Base-by-base conservation (phyloP, 2,113 vertebrate species). In the Thryonomys swinderianus region DNA sequence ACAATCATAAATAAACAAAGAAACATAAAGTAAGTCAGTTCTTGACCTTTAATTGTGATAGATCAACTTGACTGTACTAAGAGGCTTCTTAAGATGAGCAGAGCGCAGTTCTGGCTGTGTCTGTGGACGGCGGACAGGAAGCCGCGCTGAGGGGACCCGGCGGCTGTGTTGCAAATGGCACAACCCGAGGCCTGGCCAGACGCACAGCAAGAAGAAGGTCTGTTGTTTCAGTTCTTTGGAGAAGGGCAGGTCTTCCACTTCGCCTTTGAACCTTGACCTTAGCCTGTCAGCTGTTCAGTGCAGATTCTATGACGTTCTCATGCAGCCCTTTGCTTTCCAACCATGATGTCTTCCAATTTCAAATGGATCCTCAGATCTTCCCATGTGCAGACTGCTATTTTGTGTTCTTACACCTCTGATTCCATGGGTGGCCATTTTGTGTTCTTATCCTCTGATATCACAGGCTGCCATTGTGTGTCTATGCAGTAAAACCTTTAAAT, bases 91-190 rank as follows among this genome's bases (percentile, higher is more conserved):
- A 9, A 8, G 21, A 11, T 12, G 3, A 13, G 3, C 21, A 18
- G 20, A 40, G 37, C 20, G 7, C 11, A 11, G 5, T 5, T n/a
- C 37, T 40, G 37, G 69, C 9, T 2, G 69, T 71, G 64, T 17
- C 69, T 40, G 17, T 21, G 69, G 37, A 12, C 12, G 67, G 10
- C 7, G 23, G n/a, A 7, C 37, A 40, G n/a, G 20, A 37, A 12
- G n/a, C 20, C 34, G 1, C 34, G 34, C 17, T 7, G 34, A 18
- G 64, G 17, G 34, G 66, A n/a, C 34, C 32, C n/a, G n/a, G 18
- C 18, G 1, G n/a, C 37, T 21, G n/a, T 2, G 69, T 23, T 4
- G 1, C 18, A 12, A 37, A 40, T 12, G 3, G 1, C 42, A 2
- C 1, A 2, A 2, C 12, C 23, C 13, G 23, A 0, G 71, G n/a